Evolutionary conservation across 2,888 invertebrate species (phyloP).

Genomic region (Drosophila greeni): DNA sequence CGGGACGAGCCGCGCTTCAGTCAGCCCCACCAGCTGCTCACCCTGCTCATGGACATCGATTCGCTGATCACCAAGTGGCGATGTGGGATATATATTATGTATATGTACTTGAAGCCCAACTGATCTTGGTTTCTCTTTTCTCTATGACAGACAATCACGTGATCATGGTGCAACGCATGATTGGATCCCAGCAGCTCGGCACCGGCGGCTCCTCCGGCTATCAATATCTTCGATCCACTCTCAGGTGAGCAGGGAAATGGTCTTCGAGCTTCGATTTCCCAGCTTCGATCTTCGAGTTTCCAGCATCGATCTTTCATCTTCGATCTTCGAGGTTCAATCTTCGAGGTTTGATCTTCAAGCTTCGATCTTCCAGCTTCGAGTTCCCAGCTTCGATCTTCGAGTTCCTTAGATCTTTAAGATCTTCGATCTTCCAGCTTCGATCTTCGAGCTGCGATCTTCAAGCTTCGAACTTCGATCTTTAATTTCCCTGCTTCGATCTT

Average conservation of each 20-base stretch:
- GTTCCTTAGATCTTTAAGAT: no score
- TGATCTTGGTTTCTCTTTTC: slow-evolving; percentile 21
- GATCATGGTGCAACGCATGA: slow-evolving; percentile 98
- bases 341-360: no score
- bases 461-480: no score
- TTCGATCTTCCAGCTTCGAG: no score
- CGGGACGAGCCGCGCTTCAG: slow-evolving; percentile 98
- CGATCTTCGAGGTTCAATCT: no score
- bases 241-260: slow-evolving; percentile 84
- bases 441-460: no score
- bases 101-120: no score
- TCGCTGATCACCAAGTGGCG: slow-evolving; percentile 99
- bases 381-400: no score
- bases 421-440: no score
- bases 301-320: no score
- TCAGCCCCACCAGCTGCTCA: slow-evolving; percentile 97
- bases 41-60: slow-evolving; percentile 97
- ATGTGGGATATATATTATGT: slow-evolving; percentile 83
- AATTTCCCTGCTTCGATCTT: no score
- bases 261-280: neutral
- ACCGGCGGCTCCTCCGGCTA: slow-evolving; percentile 99
- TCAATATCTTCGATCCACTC: slow-evolving; percentile 96
- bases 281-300: no score
- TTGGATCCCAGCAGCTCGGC: slow-evolving; percentile 96
- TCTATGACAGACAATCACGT: slow-evolving; percentile 94